Base-by-base conservation (phyloP, 2,888 invertebrate genomes). In the Xestobium rufovillosum region DNA sequence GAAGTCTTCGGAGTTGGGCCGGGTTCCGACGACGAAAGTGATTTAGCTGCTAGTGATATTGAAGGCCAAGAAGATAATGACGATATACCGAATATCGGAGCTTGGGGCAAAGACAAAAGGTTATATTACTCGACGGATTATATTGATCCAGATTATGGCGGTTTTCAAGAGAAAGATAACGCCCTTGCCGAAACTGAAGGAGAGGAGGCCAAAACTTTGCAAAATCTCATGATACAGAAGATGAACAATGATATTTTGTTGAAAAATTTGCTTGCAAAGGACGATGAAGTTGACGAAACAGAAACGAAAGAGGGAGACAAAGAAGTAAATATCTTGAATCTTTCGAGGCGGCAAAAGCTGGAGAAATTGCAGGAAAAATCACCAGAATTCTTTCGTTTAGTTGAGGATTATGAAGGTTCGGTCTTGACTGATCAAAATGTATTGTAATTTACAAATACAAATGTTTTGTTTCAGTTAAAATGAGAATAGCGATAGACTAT, bases 71-170 rank as follows among this genome's bases (percentile, higher is more conserved):
- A 75, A 43, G 70, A 73, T 14, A 77, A 80, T 52, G 77, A 78
- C 59, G 76, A 79, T 54, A 67, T 89, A 44, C 88, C 88, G 0
- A 77, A 88, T 61, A 72, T 78, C 2, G 81, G 83, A 65, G 89
- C 90, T 12, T 94, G 94, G 94, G 94, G 94, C 29, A 81, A 78
- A 56, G 81, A 80, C 48, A 84, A 83, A 52, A 73, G 70, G 39
- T 72, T 75, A 19, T 95, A 78, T 61, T 92, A 91, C 66, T 78
- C 83, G 33, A 86, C 90, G 1, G 91, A 92, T 68, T 90, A 85
- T 65, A 80, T 89, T 10, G 92, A 92, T 69, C 77, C 82, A 52
- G 90, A 91, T 65, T 88, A 83, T 69, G 76, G 81, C 29, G 80
- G 81, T 48, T 64, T 54, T 43, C 53, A 71, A 47, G 79, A 76